Evolutionary conservation across 2,888 invertebrate species (phyloP).

Genomic region (Nephrotoma flavescens): DNA sequence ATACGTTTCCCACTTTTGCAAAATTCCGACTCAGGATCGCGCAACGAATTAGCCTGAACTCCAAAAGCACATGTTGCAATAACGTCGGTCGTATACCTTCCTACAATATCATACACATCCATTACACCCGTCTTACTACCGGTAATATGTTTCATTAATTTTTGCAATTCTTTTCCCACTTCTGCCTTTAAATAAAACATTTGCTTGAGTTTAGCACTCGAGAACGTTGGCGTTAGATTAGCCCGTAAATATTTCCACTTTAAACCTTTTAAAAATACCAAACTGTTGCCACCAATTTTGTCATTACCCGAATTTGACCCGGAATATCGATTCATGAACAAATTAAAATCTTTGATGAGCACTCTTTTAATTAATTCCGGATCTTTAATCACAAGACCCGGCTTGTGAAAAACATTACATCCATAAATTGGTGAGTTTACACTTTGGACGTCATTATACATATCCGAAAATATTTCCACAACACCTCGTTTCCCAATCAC

Average conservation of each 20-base stretch:
- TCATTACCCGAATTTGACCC: conserved; percentile 25
- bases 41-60: conserved; percentile 23
- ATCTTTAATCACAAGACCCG: conserved; percentile 30
- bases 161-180: conserved; percentile 21
- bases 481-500: background rate
- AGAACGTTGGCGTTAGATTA: conserved; percentile 34
- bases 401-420: conserved; percentile 31
- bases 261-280: conserved; percentile 32
- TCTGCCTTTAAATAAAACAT: conserved; percentile 27
- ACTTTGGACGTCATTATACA: conserved; percentile 3
- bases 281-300: conserved; percentile 26
- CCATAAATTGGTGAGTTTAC: conserved; percentile 25
- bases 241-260: conserved; percentile 31
- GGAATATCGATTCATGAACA: conserved; percentile 27
- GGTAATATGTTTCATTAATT: background rate
- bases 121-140: conserved; percentile 14
- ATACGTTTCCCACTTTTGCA: conserved; percentile 19
- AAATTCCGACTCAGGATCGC: conserved; percentile 24
- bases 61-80: conserved; percentile 28
- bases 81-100: conserved; percentile 25
- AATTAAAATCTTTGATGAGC: conserved; percentile 33
- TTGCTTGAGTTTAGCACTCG: conserved; percentile 29
- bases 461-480: background rate
- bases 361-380: conserved; percentile 32
- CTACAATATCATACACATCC: conserved; percentile 23